These are phyloP conservation scores for Actinemys pallida DNA, from an alignment of 2,113 vertebrate species.

Conservation along the genomic window DNA sequence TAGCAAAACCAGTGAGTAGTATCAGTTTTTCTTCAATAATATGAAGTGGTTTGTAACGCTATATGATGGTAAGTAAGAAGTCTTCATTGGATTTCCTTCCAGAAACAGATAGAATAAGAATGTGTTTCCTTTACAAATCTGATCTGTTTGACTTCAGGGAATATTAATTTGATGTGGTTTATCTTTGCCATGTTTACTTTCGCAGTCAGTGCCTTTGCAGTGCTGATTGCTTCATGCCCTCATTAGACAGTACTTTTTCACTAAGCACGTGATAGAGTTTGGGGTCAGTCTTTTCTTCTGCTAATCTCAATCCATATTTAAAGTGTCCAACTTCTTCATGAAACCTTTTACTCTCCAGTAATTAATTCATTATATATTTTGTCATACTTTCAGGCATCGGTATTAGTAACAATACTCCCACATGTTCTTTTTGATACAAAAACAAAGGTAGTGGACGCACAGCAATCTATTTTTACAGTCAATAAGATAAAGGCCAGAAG, in stretches of 20 bases:
- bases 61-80: constrained; percentile 54
- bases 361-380: background rate
- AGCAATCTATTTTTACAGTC: background rate
- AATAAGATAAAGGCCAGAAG: background rate
- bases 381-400: background rate
- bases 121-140: constrained; percentile 70
- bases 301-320: background rate
- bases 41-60: constrained; percentile 52
- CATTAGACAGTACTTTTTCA: constrained; percentile 49
- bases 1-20: constrained; percentile 62
- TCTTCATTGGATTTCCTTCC: constrained; percentile 74
- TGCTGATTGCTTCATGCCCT: constrained; percentile 64
- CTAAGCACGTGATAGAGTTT: background rate
- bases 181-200: constrained; percentile 72
- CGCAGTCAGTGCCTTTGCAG: constrained; percentile 65
- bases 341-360: background rate
- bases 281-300: background rate
- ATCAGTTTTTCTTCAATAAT: constrained; percentile 60
- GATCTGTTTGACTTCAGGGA: constrained; percentile 70
- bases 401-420: background rate
- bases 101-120: constrained; percentile 70
- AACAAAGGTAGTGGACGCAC: background rate
- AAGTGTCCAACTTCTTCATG: background rate
- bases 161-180: constrained; percentile 51
- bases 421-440: background rate